Evolutionary conservation across 2,888 invertebrate species (phyloP).

Genomic region (Erebia aethiops): DNA sequence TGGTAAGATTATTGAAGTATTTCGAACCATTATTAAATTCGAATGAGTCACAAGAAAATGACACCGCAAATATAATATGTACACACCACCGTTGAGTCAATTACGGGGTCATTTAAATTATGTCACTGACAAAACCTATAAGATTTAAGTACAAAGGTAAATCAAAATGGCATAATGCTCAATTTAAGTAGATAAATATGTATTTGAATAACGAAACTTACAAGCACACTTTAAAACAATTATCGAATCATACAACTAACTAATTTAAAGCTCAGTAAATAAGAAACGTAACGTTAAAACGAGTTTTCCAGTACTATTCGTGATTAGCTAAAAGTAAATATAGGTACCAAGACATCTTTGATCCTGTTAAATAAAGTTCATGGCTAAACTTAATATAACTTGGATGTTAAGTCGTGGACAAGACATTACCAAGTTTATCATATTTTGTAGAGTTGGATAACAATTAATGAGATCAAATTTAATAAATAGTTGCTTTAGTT

Average conservation of each 20-base stretch:
- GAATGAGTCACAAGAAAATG: conserved; percentile 39
- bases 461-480: not conserved
- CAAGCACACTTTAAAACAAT: too few species aligned
- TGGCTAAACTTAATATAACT: not conserved
- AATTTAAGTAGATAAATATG: not conserved
- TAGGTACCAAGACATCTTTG: not conserved
- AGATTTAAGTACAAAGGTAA: conserved; percentile 3
- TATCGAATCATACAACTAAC: too few species aligned
- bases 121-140: conserved; percentile 7
- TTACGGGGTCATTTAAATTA: conserved; percentile 24
- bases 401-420: not conserved
- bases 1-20: not conserved
- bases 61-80: conserved; percentile 49
- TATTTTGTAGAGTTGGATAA: conserved; percentile 10
- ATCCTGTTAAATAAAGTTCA: conserved; percentile 9
- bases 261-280: too few species aligned
- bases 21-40: not conserved
- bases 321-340: too few species aligned
- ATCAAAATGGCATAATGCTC: not conserved
- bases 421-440: not conserved
- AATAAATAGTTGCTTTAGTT: too few species aligned
- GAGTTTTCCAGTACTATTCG: too few species aligned
- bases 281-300: too few species aligned
- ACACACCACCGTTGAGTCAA: conserved; percentile 30
- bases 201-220: too few species aligned